Base-by-base conservation (phyloP, 2,113 vertebrate genomes). In the Arvicanthis niloticus region DNA sequence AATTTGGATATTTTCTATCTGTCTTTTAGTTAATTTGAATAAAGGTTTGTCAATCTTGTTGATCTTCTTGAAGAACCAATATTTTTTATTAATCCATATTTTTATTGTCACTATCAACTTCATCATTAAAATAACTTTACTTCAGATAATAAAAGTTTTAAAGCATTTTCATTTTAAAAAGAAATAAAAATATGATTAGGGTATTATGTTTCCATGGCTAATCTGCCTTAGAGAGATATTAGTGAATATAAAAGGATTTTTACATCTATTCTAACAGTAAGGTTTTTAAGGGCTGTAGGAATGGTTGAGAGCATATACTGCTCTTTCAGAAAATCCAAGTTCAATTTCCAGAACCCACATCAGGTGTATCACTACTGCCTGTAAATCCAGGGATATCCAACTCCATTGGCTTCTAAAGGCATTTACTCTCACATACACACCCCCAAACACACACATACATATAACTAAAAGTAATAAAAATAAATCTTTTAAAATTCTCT, bases 61-160 rank as follows among this genome's bases (percentile, higher is more conserved):
- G 22, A 42, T 78, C 31, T 78, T 53, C 76, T 78, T 29, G 34
- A 34, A 34, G 29, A 78, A 78, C 76, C 48, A 78, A 51, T 51
- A 10, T 51, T 51, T 93, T 94, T 88, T 3, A 76, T 67, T 67
- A 91, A 82, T 26, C 9, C 37, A 70, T 80, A 93, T 91, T 96
- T 96, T 91, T 80, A 65, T 88, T 11, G 42, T 91, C 42, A 91
- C 90, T 70, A 86, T 10, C 37, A 89, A 81, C 10, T 78, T 77
- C 0, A 9, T 12, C n/a, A 87, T 34, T 87, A 92, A 96, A 91
- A 93, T 89, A 87, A 60, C 51, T 88, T 40, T 77, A 87, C 24
- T 88, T 91, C 58, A 92, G 21, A 93, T 95, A 97, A 87, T 73
- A 10, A 51, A 51, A 78, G 4, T 58, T 82, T 75, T 31, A 58